phyloP scores from a whole-genome alignment of 2,888 invertebrate species.

The Sepiola atlantica region DNA sequence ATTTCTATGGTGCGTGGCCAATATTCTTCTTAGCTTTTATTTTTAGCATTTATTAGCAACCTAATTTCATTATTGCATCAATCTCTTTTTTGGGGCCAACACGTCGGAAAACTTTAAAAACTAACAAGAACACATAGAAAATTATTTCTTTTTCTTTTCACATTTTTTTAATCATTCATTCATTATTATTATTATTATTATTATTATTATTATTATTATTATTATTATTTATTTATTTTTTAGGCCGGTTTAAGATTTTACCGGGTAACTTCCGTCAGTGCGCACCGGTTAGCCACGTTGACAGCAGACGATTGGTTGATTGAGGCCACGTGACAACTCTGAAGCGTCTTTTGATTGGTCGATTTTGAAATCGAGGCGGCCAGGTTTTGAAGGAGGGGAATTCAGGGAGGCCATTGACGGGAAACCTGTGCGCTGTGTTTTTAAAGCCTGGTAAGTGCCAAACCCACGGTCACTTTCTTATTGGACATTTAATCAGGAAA shows the following conservation, averaged over 20 bases:
- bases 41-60: too few relatives aligned
- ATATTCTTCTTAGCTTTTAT: too few relatives aligned
- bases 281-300: slow-evolving; percentile 50
- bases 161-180: too few relatives aligned
- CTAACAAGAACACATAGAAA: too few relatives aligned
- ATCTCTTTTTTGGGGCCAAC: too few relatives aligned
- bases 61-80: too few relatives aligned
- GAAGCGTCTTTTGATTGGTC: slow-evolving; percentile 47
- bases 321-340: slow-evolving; percentile 39
- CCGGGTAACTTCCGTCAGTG: slow-evolving; percentile 33
- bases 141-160: too few relatives aligned
- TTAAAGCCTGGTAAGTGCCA: background rate
- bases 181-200: too few relatives aligned
- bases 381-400: background rate
- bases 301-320: slow-evolving; percentile 48
- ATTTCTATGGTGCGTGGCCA: too few relatives aligned
- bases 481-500: background rate
- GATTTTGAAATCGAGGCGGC: background rate
- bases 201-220: background rate
- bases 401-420: background rate
- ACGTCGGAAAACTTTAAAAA: too few relatives aligned
- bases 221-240: background rate
- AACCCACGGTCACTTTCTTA: background rate
- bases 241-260: slow-evolving; percentile 24
- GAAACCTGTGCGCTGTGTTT: background rate